Percentiles rank a stretch among this genome's conserved stretches.
Conservation (phyloP, 2,113 vertebrate species). For the Hemiprocne comata region DNA sequence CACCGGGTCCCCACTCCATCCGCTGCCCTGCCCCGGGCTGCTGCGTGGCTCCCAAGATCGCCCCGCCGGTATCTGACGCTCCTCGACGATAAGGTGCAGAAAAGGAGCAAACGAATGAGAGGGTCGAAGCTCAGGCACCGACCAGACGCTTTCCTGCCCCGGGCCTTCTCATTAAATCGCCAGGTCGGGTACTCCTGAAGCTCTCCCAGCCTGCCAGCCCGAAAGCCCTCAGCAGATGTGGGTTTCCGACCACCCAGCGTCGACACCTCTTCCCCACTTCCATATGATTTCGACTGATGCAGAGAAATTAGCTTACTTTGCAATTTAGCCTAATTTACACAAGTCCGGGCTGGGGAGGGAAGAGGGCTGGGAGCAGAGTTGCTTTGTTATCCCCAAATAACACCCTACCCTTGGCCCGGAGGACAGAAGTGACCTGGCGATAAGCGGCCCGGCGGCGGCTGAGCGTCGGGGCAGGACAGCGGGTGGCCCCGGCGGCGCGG, state of each 20-base stretch:
- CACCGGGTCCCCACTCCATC: background rate
- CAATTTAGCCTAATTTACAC: constrained; percentile 42
- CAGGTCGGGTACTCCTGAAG: background rate
- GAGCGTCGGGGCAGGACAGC: background rate
- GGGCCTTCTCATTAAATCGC: background rate
- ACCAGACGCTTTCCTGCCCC: constrained; percentile 5
- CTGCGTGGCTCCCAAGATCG: background rate
- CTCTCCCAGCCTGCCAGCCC: background rate
- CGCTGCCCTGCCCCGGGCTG: background rate
- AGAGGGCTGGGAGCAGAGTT: background rate
- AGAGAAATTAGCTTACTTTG: constrained; percentile 49
- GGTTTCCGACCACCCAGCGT: constrained; percentile 38
- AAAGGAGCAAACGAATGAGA: background rate
- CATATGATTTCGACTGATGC: background rate
- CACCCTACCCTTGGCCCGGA: background rate
- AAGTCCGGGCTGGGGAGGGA: background rate
- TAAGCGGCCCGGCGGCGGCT: background rate
- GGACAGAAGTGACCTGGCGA: background rate
- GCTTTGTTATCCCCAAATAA: background rate
- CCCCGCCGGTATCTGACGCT: background rate
- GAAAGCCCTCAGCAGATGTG: background rate
- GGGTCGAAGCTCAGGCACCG: background rate
- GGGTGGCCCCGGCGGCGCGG: background rate
- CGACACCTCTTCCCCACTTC: background rate
- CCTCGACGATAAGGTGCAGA: background rate